These are phyloP conservation scores for Melieria omissa DNA, from an alignment of 2,888 invertebrate species.

Conservation along the genomic window DNA sequence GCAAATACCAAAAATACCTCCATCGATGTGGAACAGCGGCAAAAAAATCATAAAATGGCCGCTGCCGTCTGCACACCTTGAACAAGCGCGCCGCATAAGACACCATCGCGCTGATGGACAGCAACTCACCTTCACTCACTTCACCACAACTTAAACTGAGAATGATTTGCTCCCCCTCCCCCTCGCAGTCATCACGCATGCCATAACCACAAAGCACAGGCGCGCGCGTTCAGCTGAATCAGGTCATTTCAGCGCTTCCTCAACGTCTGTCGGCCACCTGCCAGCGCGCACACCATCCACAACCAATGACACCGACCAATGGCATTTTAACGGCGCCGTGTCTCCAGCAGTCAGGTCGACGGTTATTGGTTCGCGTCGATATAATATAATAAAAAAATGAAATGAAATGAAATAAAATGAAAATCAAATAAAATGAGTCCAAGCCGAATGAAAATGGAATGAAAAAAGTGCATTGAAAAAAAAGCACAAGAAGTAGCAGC, in stretches of 20 bases:
- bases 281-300: constrained; percentile 3
- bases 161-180: neutral
- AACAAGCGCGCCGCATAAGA: neutral
- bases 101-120: too few species aligned
- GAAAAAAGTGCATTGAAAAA: neutral
- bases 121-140: too few species aligned
- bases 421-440: neutral
- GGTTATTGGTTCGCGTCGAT: constrained; percentile 63
- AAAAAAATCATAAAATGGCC: constrained; percentile 10
- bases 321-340: constrained; percentile 55
- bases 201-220: constrained; percentile 17
- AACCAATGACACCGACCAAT: constrained; percentile 51
- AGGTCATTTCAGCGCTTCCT: neutral
- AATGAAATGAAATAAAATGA: constrained; percentile 27
- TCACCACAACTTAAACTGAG: too few species aligned
- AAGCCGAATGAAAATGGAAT: neutral
- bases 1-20: constrained; percentile 33
- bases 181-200: too few species aligned
- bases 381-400: constrained; percentile 17
- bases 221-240: constrained; percentile 27
- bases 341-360: constrained; percentile 56
- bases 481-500: too few species aligned
- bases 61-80: neutral
- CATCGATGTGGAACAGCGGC: neutral
- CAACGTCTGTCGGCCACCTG: too few species aligned